These are phyloP conservation scores for Stomorhina lunata DNA, from an alignment of 2,888 invertebrate species.

Conservation along the genomic window DNA sequence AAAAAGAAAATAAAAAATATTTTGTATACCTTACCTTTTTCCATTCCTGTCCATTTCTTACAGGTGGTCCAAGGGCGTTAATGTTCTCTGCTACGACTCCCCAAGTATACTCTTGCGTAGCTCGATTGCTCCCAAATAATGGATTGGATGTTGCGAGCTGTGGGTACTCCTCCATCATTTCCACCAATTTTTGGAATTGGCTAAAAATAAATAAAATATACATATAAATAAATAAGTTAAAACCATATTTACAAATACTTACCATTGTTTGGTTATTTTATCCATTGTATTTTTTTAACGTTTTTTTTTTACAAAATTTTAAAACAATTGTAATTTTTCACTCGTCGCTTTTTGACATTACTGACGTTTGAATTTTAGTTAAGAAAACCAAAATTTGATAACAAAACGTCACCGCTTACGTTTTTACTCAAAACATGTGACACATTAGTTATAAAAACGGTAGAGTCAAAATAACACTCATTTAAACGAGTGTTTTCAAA, in stretches of 20 bases:
- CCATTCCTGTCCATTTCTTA: conserved; percentile 7
- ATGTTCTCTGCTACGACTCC: background rate
- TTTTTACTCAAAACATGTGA: background rate
- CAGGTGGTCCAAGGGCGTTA: conserved; percentile 15
- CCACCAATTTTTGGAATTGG: conserved; percentile 21
- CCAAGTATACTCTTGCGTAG: background rate
- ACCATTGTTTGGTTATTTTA: background rate
- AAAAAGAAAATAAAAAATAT: background rate
- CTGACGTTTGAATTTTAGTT: background rate
- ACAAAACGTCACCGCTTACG: conserved; percentile 7
- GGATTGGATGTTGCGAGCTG: conserved; percentile 18
- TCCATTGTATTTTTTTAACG: background rate
- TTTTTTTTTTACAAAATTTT: background rate
- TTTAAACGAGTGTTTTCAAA: background rate
- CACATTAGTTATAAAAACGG: background rate
- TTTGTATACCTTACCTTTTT: conserved; percentile 8
- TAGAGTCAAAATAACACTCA: background rate
- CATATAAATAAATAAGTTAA: background rate
- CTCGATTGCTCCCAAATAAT: conserved; percentile 3
- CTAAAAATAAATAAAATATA: conserved; percentile 9
- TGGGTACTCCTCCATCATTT: conserved; percentile 22
- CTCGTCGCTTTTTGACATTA: background rate
- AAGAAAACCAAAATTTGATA: background rate
- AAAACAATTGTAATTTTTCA: background rate
- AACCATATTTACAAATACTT: background rate